Percentiles rank a stretch among this genome's conserved stretches.
phyloP scores from a whole-genome alignment of 1,140 invertebrate species.

The Drosophila santomea region DNA sequence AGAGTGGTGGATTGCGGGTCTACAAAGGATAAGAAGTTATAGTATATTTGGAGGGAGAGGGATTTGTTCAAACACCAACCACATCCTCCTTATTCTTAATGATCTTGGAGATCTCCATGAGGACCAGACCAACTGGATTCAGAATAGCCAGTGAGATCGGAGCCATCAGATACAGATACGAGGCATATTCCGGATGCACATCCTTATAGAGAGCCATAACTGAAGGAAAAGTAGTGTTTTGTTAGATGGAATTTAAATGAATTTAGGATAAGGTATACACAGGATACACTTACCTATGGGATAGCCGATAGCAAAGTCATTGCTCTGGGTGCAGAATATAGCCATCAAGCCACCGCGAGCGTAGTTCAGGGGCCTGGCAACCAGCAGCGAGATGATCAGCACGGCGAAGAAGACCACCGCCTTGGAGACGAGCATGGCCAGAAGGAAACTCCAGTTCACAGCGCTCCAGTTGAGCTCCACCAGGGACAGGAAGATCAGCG shows the following conservation, averaged over 20 bases:
- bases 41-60: rapidly evolving
- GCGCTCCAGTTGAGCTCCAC: slow-evolving; percentile 93
- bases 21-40: background rate
- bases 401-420: slow-evolving; percentile 94
- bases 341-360: slow-evolving; percentile 95
- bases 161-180: slow-evolving; percentile 96
- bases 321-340: slow-evolving; percentile 98
- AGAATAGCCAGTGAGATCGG: slow-evolving; percentile 96
- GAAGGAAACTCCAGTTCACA: slow-evolving; percentile 96
- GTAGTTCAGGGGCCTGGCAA: slow-evolving; percentile 91
- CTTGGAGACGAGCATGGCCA: slow-evolving; percentile 94
- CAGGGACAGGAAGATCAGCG: slow-evolving; percentile 95
- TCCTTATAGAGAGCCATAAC: slow-evolving; percentile 90
- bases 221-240: slow-evolving; percentile 78
- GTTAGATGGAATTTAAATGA: too few species aligned
- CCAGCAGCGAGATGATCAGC: slow-evolving; percentile 90
- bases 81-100: slow-evolving; percentile 80
- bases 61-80: slow-evolving; percentile 18
- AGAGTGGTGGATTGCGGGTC: slow-evolving; percentile 65
- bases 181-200: slow-evolving; percentile 94
- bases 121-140: slow-evolving; percentile 95
- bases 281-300: slow-evolving; percentile 92
- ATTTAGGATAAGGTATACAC: background rate
- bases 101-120: slow-evolving; percentile 94
- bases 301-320: slow-evolving; percentile 99